Conservation (phyloP, 2,113 vertebrate genomes). For the Rhinolophus sinicus region DNA sequence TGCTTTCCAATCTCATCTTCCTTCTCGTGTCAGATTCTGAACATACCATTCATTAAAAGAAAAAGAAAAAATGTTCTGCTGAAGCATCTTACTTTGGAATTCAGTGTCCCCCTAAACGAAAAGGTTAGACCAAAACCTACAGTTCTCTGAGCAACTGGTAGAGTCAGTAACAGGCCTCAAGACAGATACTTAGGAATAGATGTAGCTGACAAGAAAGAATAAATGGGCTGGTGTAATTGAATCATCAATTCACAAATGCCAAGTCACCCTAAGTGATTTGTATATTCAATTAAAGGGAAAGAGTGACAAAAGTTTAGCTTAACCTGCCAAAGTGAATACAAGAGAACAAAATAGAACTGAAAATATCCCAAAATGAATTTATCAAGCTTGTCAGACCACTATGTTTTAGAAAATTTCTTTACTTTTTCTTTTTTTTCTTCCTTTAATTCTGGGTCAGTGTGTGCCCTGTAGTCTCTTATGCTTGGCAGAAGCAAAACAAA, state of each 20-base stretch:
- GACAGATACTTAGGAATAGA: not conserved
- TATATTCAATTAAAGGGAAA: not conserved
- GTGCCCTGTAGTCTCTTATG: not conserved
- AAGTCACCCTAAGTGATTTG: not conserved
- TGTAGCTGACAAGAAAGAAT: not conserved
- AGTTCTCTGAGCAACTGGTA: not conserved
- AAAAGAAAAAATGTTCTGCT: not conserved
- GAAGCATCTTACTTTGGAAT: not conserved
- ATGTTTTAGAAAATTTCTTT: not conserved
- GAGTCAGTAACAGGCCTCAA: not conserved
- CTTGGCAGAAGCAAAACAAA: conserved; percentile 57
- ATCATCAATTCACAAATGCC: not conserved
- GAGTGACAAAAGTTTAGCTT: conserved; percentile 19
- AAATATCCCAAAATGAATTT: conserved; percentile 37
- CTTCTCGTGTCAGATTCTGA: not conserved
- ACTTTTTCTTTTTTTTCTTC: not conserved
- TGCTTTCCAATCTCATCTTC: not conserved
- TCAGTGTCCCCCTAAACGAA: conserved; percentile 29
- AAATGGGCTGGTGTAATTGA: not conserved
- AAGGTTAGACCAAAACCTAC: not conserved
- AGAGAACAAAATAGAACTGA: conserved; percentile 7
- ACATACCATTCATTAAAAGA: not conserved
- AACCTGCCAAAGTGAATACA: conserved; percentile 21
- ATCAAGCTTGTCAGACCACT: conserved; percentile 14
- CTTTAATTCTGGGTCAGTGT: not conserved